Evolutionary conservation across 2,113 vertebrate genomes (phyloP).

Genomic region (Scomber scombrus): DNA sequence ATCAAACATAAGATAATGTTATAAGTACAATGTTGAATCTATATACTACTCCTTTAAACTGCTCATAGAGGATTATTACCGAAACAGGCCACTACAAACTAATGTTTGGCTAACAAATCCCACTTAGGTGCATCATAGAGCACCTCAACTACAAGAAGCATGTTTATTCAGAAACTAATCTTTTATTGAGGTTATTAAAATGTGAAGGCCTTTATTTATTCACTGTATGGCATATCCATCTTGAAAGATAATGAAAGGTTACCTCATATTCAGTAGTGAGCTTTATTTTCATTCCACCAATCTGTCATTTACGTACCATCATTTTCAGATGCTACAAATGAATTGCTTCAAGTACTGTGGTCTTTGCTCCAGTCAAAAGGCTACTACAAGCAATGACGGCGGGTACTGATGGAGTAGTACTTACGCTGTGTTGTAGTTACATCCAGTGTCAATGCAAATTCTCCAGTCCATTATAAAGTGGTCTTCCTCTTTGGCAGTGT

Average conservation of each 20-base stretch:
- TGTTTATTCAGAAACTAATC: not conserved
- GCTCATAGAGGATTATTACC: not conserved
- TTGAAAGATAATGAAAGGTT: constrained; percentile 28
- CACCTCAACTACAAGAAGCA: not conserved
- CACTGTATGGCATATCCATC: not conserved
- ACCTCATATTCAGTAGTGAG: constrained; percentile 22
- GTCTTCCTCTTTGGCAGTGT: constrained; percentile 10
- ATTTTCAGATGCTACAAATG: constrained; percentile 1
- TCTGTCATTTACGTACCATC: constrained; percentile 15
- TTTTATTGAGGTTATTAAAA: not conserved
- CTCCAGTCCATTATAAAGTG: not conserved
- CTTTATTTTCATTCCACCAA: constrained; percentile 27
- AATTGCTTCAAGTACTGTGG: constrained; percentile 26
- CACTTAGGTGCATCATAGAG: not conserved
- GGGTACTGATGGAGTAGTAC: constrained; percentile 6
- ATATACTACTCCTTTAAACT: not conserved
- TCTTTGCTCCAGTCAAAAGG: constrained; percentile 4
- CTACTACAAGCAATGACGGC: not conserved
- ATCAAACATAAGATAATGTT: too few relatives aligned
- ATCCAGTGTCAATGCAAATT: not conserved
- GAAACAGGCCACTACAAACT: not conserved
- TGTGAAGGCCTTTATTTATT: not conserved
- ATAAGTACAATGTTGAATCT: too few relatives aligned
- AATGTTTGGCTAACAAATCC: too few relatives aligned
- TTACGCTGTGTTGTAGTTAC: constrained; percentile 9